Base-by-base conservation (phyloP, 2,797 vertebrate genomes). In the Emys orbicularis region DNA sequence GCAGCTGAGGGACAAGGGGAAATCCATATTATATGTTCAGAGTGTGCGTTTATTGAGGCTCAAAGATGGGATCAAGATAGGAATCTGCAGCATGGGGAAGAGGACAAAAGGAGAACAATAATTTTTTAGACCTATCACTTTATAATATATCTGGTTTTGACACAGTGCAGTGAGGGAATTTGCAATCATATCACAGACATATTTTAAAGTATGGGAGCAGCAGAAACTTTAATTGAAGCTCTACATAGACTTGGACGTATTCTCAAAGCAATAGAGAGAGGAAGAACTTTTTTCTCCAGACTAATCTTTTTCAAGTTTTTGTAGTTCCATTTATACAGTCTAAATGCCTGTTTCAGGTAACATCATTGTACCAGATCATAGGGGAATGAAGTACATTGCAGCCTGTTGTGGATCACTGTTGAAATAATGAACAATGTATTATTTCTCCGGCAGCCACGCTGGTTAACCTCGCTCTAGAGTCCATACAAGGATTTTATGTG, bases 301-400 rank as follows among this genome's bases (percentile, higher is more conserved):
- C 77, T 83, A 90, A 50, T 80, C 87, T 88, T 65, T 88, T 31
- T 13, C n/a, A 44, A 53, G 90, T 92, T 92, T 94, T 92, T 47
- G 25, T 57, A 79, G 57, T 6, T 29, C 49, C 44, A 84, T 8
- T 81, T 3, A 3, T 86, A 86, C 82, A 92, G 76, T 88, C 90
- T 89, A 61, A 81, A 88, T 86, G 93, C 83, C 1, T 18, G 77
- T 86, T 87, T 57, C 19, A 76, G 80, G n/a, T 83, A 92, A 86
- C 94, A 47, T 13, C 87, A 80, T 61, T 11, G 21, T 82, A 72
- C 53, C 90, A 83, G 95, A 54, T 56, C 74, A 25, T 77, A 83
- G 90, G 86, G 84, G 59, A 76, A 81, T 92, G 88, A 84, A 92
- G 88, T 84, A 89, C 79, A 79, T 53, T 91, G 88, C 54, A 95